Evolutionary conservation across 2,888 invertebrate species (phyloP).

Genomic region (Gordius sp.): DNA sequence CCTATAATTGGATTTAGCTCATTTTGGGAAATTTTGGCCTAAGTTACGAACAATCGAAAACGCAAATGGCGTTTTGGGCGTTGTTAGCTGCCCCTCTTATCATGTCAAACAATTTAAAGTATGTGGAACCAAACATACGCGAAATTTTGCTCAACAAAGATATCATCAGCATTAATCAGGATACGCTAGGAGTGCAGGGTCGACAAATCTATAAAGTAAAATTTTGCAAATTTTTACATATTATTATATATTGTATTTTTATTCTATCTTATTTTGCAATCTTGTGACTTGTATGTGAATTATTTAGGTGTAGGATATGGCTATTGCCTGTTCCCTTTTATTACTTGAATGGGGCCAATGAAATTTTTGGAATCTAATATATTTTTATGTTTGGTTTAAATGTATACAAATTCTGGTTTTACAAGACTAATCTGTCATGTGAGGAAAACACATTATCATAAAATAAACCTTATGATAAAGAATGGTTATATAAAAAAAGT

Average conservation of each 20-base stretch:
- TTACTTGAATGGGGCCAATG: too few relatives aligned
- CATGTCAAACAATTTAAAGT: slow-evolving; percentile 76
- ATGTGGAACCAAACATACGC: slow-evolving; percentile 59
- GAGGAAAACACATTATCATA: too few relatives aligned
- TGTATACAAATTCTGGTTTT: too few relatives aligned
- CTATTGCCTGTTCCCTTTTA: too few relatives aligned
- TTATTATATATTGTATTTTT: background rate
- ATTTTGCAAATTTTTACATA: background rate
- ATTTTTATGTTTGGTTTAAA: background rate
- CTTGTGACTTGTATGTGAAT: background rate
- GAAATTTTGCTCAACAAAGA: slow-evolving; percentile 68
- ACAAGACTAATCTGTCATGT: too few relatives aligned
- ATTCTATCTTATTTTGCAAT: background rate
- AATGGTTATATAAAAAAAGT: too few relatives aligned
- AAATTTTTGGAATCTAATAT: too few relatives aligned
- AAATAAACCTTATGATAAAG: too few relatives aligned
- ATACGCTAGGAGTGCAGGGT: slow-evolving; percentile 42
- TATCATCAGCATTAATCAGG: slow-evolving; percentile 74
- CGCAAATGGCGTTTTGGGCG: slow-evolving; percentile 86
- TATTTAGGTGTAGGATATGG: background rate
- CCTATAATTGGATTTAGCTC: slow-evolving; percentile 42
- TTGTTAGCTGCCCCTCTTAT: slow-evolving; percentile 70
- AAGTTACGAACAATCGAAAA: slow-evolving; percentile 53
- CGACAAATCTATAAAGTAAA: background rate
- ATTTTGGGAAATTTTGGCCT: slow-evolving; percentile 78